These are phyloP conservation scores for Drosophila obscura DNA, from an alignment of 1,140 invertebrate genomes.

Conservation along the genomic window DNA sequence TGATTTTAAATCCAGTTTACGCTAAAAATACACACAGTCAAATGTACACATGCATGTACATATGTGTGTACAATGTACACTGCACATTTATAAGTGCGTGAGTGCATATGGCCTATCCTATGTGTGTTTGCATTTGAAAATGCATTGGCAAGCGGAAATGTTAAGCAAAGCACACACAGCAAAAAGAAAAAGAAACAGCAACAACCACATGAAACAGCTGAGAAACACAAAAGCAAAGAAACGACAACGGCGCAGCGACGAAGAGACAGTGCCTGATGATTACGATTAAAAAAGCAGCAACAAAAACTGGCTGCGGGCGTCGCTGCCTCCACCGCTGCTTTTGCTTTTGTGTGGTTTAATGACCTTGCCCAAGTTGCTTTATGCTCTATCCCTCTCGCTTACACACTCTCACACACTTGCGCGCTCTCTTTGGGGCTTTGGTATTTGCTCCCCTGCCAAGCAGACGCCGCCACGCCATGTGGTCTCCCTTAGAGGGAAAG, in stretches of 20 bases:
- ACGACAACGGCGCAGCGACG: slow-evolving; percentile 29
- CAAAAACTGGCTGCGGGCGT: slow-evolving; percentile 25
- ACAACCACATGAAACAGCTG: slow-evolving; percentile 52
- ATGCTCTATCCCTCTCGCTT: slow-evolving; percentile 33
- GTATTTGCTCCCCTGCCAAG: slow-evolving; percentile 69
- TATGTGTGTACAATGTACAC: no score
- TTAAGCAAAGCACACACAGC: slow-evolving; percentile 57
- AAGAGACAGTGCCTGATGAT: slow-evolving; percentile 6
- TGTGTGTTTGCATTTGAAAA: slow-evolving; percentile 40
- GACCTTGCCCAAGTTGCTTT: slow-evolving; percentile 74
- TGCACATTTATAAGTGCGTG: slow-evolving; percentile 1
- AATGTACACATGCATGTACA: neutral
- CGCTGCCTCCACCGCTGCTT: slow-evolving; percentile 16
- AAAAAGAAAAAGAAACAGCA: slow-evolving; percentile 35
- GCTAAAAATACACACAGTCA: neutral
- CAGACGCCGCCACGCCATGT: slow-evolving; percentile 61
- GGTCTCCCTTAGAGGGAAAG: slow-evolving; percentile 33
- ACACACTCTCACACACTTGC: slow-evolving; percentile 15
- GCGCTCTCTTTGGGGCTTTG: slow-evolving; percentile 15
- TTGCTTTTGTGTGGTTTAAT: slow-evolving; percentile 75
- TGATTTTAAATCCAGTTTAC: slow-evolving; percentile 37
- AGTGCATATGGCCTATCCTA: neutral
- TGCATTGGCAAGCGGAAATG: slow-evolving; percentile 73
- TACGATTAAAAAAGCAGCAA: slow-evolving; percentile 32
- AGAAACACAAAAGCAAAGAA: slow-evolving; percentile 50